Conservation (phyloP, 23 tunicate genomes). For the Oikopleura albicans region DNA sequence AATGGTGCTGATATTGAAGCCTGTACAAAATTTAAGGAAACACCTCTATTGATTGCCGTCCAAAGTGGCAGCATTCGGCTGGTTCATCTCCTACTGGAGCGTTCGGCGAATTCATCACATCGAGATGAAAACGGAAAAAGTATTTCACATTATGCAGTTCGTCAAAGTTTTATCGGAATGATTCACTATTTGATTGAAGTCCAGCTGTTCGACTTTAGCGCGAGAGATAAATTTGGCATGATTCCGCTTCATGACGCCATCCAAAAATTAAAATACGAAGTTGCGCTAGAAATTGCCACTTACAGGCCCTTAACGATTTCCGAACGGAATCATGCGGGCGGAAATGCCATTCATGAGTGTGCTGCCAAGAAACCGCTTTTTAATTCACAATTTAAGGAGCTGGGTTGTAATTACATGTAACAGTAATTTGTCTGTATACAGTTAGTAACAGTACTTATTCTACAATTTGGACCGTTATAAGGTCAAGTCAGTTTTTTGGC, state of each 20-base stretch:
- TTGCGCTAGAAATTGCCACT: not conserved
- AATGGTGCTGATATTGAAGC: not conserved
- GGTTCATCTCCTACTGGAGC: not conserved
- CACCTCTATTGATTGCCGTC: not conserved
- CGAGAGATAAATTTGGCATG: not conserved
- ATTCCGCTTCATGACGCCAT: not conserved
- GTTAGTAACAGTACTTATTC: too few species aligned
- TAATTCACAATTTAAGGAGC: too few species aligned
- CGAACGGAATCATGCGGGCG: not conserved
- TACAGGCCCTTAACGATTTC: not conserved
- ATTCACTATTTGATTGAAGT: not conserved
- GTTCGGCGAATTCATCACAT: not conserved
- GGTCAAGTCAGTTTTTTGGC: too few species aligned
- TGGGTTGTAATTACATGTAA: too few species aligned
- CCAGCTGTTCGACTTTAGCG: not conserved
- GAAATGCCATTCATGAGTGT: not conserved
- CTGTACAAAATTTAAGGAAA: not conserved
- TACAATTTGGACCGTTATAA: too few species aligned
- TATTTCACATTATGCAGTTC: not conserved
- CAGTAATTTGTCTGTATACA: too few species aligned
- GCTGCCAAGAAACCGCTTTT: not conserved
- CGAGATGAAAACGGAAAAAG: not conserved
- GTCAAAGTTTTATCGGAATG: not conserved
- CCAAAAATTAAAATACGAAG: not conserved
- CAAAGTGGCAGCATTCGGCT: not conserved